phyloP scores from a whole-genome alignment of 37 sponge, comb jelly and placozoan genomes.

The Cliona cf. orientalis region DNA sequence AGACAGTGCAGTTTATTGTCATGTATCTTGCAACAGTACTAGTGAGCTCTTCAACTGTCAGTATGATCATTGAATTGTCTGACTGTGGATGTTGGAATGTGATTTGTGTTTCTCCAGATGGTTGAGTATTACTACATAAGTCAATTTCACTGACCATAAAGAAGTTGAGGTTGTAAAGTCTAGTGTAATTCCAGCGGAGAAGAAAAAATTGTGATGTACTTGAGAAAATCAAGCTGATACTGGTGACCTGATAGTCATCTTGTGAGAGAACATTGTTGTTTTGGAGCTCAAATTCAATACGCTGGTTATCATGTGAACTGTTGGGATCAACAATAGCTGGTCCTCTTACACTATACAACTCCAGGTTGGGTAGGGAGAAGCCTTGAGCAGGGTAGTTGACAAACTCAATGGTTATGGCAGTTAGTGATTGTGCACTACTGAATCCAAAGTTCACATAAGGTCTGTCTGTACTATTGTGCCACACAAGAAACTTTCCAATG shows the following conservation, averaged over 20 bases:
- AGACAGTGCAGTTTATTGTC: conserved; percentile 50
- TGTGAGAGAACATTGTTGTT: conserved; percentile 21
- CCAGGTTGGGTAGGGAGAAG: conserved; percentile 31
- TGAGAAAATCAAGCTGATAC: background rate
- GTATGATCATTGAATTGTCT: background rate
- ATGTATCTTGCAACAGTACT: no score
- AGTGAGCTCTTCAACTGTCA: conserved; percentile 12
- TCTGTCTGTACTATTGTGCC: background rate
- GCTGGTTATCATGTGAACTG: background rate
- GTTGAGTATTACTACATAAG: conserved; percentile 11
- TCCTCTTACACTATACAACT: background rate
- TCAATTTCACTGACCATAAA: conserved; percentile 44
- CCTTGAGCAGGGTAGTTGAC: conserved; percentile 32
- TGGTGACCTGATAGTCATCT: conserved; percentile 11
- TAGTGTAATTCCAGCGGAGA: conserved; percentile 5
- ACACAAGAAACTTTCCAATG: background rate
- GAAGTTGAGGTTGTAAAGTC: conserved; percentile 26
- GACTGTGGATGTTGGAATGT: conserved; percentile 1
- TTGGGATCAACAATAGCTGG: background rate
- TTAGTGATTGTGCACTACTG: background rate
- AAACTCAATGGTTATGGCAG: conserved; percentile 29
- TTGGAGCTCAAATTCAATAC: background rate
- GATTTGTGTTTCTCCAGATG: background rate
- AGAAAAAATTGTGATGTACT: background rate
- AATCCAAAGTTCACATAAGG: conserved; percentile 3